Conservation (phyloP, 2,113 vertebrate genomes). For the Cynoglossus semilaevis region DNA sequence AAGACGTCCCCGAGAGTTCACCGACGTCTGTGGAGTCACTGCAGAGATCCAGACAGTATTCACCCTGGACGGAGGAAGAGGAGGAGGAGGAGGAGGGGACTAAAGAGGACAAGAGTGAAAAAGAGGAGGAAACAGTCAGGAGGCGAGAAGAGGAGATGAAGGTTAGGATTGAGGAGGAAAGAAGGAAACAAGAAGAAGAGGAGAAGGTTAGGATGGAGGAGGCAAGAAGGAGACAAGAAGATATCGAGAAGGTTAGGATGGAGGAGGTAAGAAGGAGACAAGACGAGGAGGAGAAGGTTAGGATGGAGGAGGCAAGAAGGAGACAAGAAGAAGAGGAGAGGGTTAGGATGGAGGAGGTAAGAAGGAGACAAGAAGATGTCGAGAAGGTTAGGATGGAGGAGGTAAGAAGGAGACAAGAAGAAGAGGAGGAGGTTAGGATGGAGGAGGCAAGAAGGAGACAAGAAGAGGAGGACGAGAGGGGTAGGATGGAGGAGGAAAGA, state of each 20-base stretch:
- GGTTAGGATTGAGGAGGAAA: not conserved
- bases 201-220: not conserved
- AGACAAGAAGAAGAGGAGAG: not conserved
- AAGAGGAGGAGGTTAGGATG: not conserved
- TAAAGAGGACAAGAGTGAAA: not conserved
- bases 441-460: not conserved
- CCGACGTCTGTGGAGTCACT: slow-evolving; percentile 53
- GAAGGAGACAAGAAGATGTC: slow-evolving; percentile 4
- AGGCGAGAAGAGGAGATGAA: not conserved
- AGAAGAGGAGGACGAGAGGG: not conserved
- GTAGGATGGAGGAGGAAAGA: not conserved
- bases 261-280: slow-evolving; percentile 8
- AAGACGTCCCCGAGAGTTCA: slow-evolving; percentile 66
- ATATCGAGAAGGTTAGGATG: slow-evolving; percentile 12
- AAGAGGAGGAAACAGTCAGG: not conserved
- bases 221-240: slow-evolving; percentile 1
- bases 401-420: not conserved
- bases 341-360: not conserved
- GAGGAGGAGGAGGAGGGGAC: slow-evolving; percentile 34
- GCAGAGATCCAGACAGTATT: slow-evolving; percentile 32
- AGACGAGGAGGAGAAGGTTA: slow-evolving; percentile 18
- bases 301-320: not conserved
- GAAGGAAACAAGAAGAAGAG: slow-evolving; percentile 1
- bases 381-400: not conserved
- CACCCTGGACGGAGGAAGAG: slow-evolving; percentile 59